Conservation (phyloP, 2,888 invertebrate genomes). For the Stomorhina lunata region DNA sequence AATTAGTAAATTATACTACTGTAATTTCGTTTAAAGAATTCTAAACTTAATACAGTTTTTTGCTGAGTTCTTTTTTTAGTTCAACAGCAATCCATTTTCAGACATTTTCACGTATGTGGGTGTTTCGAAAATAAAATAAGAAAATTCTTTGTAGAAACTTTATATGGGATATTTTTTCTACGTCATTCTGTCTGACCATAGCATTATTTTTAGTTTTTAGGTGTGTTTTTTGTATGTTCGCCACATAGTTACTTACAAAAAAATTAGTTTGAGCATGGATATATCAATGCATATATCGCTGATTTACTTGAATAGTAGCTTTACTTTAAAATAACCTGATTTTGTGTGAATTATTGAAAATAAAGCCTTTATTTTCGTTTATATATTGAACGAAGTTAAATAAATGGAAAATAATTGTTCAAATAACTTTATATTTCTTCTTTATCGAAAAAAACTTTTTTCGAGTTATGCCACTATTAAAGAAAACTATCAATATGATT, state of each 20-base stretch:
- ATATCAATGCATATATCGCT: no score
- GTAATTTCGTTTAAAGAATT: background rate
- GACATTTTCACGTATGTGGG: background rate
- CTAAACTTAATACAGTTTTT: background rate
- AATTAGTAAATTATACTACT: background rate
- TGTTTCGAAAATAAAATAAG: background rate
- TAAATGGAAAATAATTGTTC: no score
- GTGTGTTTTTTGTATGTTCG: background rate
- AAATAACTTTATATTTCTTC: no score
- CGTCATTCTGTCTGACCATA: conserved; percentile 49
- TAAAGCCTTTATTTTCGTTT: no score
- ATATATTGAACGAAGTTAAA: no score
- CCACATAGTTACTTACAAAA: background rate
- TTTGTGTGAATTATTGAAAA: no score
- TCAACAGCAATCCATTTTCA: background rate
- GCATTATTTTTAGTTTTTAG: background rate
- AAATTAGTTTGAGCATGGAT: background rate
- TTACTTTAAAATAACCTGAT: no score
- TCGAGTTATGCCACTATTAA: no score
- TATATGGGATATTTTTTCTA: conserved; percentile 16
- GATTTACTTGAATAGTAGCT: no score
- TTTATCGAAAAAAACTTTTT: no score
- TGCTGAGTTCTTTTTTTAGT: background rate
- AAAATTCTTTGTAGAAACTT: background rate
- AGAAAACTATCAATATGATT: no score